phyloP scores from a whole-genome alignment of 2,888 invertebrate genomes.

The Didymodactylos carnosus region DNA sequence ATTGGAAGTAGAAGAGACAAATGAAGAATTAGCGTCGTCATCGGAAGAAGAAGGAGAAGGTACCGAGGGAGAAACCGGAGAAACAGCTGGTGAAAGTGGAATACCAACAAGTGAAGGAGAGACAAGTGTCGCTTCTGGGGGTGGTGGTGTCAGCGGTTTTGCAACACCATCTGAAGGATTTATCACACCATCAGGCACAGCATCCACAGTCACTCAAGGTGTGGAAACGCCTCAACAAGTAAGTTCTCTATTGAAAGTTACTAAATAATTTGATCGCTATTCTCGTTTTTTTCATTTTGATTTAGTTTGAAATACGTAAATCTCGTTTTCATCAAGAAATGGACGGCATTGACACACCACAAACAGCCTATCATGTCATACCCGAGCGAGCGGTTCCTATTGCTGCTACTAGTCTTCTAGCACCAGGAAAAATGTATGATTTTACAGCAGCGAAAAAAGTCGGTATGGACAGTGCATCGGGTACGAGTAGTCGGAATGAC shows the following conservation, averaged over 20 bases:
- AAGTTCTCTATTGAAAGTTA: not conserved
- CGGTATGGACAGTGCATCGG: not conserved
- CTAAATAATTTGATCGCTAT: too few relatives aligned
- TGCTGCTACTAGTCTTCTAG: slow-evolving; percentile 57
- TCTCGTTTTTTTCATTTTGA: not conserved
- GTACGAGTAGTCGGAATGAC: not conserved
- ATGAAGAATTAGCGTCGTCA: slow-evolving; percentile 23
- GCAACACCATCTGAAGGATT: not conserved
- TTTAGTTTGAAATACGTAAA: slow-evolving; percentile 64
- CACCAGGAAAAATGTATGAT: slow-evolving; percentile 91
- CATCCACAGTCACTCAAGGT: not conserved
- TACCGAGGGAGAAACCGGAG: too few relatives aligned
- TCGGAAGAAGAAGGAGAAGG: slow-evolving; percentile 19
- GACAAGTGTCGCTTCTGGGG: too few relatives aligned
- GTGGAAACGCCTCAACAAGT: not conserved
- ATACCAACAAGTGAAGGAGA: not conserved
- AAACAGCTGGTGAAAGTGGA: not conserved
- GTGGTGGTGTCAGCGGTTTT: not conserved
- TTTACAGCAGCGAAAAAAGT: slow-evolving; percentile 20
- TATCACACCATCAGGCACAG: not conserved
- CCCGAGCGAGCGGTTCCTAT: slow-evolving; percentile 65
- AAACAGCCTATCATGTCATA: slow-evolving; percentile 76
- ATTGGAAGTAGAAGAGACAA: slow-evolving; percentile 37
- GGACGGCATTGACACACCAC: slow-evolving; percentile 60
- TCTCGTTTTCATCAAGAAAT: slow-evolving; percentile 82